Conservation (phyloP, 2,888 invertebrate genomes). For the Yponomeuta malinellus region DNA sequence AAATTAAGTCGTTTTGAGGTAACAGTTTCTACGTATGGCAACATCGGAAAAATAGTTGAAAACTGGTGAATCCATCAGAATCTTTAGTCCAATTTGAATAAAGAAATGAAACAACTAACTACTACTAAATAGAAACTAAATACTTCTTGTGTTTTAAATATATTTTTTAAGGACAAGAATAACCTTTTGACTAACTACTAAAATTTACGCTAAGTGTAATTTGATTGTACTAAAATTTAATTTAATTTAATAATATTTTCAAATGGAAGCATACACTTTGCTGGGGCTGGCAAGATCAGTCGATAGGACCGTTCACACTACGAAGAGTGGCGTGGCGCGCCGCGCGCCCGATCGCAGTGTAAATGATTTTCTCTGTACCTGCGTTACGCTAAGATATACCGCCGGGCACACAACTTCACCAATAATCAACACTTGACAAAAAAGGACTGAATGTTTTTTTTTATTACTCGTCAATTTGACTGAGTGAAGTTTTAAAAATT, state of each 20-base stretch:
- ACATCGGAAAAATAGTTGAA: slow-evolving; percentile 42
- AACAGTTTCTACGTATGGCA: slow-evolving; percentile 68
- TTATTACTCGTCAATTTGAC: neutral
- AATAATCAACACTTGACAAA: too few species aligned
- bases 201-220: slow-evolving; percentile 45
- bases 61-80: slow-evolving; percentile 1
- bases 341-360: too few species aligned
- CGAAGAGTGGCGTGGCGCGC: neutral
- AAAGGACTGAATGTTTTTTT: too few species aligned
- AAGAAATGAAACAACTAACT: slow-evolving; percentile 37
- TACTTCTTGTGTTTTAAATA: slow-evolving; percentile 45
- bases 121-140: slow-evolving; percentile 42
- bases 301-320: neutral
- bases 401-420: too few species aligned
- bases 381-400: too few species aligned
- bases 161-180: slow-evolving; percentile 28
- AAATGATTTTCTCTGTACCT: too few species aligned
- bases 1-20: slow-evolving; percentile 45
- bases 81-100: slow-evolving; percentile 10
- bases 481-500: too few species aligned
- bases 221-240: slow-evolving; percentile 61
- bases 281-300: slow-evolving; percentile 36
- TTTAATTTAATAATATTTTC: slow-evolving; percentile 28
- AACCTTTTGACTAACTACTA: slow-evolving; percentile 40
- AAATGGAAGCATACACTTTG: slow-evolving; percentile 42